Conservation (phyloP, 2,797 vertebrate species). For the Propithecus deckenii region DNA sequence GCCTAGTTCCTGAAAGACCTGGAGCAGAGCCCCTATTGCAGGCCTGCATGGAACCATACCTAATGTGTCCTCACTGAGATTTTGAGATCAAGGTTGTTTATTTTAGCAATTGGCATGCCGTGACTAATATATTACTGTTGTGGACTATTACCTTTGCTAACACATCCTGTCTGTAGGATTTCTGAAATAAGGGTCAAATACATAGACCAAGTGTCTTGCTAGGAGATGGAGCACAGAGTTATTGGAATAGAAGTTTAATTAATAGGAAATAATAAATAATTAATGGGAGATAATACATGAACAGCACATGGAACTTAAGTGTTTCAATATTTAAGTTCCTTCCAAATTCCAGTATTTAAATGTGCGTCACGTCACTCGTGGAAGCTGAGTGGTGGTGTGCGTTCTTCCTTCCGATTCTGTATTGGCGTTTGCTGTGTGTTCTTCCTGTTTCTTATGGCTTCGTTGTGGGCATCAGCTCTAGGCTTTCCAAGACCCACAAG, state of each 20-base stretch:
- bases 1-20: background rate
- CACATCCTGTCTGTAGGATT: background rate
- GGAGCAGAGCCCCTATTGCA: background rate
- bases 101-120: background rate
- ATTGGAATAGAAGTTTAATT: background rate
- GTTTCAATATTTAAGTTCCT: background rate
- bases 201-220: background rate
- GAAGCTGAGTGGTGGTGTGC: background rate
- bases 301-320: background rate
- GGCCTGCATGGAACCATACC: background rate
- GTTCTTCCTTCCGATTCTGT: background rate
- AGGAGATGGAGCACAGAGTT: background rate
- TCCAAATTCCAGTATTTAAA: background rate
- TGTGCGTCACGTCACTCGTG: background rate
- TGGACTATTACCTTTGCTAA: background rate
- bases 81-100: background rate
- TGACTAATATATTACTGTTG: background rate
- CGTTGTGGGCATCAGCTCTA: background rate
- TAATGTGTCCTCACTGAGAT: background rate
- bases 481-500: background rate
- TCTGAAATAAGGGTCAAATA: background rate
- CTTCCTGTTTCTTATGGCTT: slow-evolving; percentile 23
- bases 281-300: background rate
- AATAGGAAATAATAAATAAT: background rate
- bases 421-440: background rate